Conservation (phyloP, 2,888 invertebrate genomes). For the Desoria tigrina region DNA sequence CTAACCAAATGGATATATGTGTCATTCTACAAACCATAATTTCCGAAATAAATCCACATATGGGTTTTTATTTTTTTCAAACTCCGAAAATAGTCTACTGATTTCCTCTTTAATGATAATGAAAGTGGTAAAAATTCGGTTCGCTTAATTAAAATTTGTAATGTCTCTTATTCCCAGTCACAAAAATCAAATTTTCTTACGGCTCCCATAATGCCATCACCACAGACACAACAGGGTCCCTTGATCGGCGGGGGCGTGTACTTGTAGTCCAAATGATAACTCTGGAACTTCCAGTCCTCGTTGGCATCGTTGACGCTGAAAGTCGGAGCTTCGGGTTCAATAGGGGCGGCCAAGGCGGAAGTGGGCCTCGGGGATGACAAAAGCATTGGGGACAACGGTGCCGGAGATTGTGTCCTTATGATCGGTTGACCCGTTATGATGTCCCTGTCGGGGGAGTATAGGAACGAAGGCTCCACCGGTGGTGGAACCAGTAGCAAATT, state of each 20-base stretch:
- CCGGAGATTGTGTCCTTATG: conserved; percentile 33
- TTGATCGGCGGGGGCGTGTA: conserved; percentile 53
- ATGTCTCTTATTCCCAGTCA: too few relatives aligned
- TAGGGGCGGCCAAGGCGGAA: conserved; percentile 24
- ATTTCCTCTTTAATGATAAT: too few relatives aligned
- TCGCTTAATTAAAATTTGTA: too few relatives aligned
- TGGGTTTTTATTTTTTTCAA: too few relatives aligned
- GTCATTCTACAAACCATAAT: too few relatives aligned
- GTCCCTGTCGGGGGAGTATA: conserved; percentile 17
- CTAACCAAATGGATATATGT: too few relatives aligned
- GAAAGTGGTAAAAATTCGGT: too few relatives aligned
- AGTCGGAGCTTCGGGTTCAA: conserved; percentile 24
- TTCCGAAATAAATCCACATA: too few relatives aligned
- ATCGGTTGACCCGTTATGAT: conserved; percentile 21
- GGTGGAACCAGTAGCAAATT: conserved; percentile 3
- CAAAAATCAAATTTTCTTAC: too few relatives aligned
- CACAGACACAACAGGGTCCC: conserved; percentile 52
- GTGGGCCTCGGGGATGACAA: conserved; percentile 22
- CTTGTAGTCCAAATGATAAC: conserved; percentile 53
- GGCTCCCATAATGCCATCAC: conserved; percentile 52
- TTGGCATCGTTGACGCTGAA: conserved; percentile 48
- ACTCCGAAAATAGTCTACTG: too few relatives aligned
- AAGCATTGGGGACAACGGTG: conserved; percentile 7
- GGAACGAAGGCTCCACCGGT: conserved; percentile 16
- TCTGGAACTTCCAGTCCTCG: conserved; percentile 50